Percentiles rank a stretch among this genome's conserved stretches.
phyloP scores from a whole-genome alignment of 2,888 invertebrate species.

The Platypus cylindrus region DNA sequence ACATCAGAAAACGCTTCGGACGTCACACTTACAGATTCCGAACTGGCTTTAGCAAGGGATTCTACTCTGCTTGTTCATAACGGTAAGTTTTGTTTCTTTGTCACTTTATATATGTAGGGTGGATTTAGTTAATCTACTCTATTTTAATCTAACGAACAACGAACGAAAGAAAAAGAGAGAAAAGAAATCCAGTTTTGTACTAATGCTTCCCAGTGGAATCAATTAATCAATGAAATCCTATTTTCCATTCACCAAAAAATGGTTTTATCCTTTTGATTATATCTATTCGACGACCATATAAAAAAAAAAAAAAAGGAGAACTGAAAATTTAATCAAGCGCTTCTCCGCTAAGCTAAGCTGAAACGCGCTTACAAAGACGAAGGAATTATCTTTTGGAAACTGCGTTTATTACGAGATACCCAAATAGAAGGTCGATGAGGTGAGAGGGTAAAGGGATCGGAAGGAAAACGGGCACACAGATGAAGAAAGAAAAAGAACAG shows the following conservation, averaged over 20 bases:
- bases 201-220: too few relatives aligned
- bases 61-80: conserved; percentile 72
- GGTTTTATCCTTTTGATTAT: conserved; percentile 5
- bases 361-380: conserved; percentile 19
- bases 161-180: too few relatives aligned
- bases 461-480: too few relatives aligned
- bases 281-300: conserved; percentile 6
- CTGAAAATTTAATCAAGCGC: conserved; percentile 9
- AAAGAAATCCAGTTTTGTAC: too few relatives aligned
- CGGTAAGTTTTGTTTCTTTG: conserved; percentile 46
- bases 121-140: too few relatives aligned
- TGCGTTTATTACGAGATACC: conserved; percentile 24
- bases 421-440: conserved; percentile 18
- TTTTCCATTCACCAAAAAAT: conserved; percentile 3
- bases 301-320: too few relatives aligned
- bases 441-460: too few relatives aligned
- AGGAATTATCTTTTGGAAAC: conserved; percentile 26
- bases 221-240: background rate
- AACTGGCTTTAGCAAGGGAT: conserved; percentile 68
- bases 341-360: conserved; percentile 9
- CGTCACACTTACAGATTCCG: conserved; percentile 73
- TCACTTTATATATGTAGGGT: background rate
- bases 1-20: conserved; percentile 76
- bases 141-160: too few relatives aligned
- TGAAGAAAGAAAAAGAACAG: too few relatives aligned